Conservation (phyloP, 2,888 invertebrate genomes). For the Heliconius ismenius region DNA sequence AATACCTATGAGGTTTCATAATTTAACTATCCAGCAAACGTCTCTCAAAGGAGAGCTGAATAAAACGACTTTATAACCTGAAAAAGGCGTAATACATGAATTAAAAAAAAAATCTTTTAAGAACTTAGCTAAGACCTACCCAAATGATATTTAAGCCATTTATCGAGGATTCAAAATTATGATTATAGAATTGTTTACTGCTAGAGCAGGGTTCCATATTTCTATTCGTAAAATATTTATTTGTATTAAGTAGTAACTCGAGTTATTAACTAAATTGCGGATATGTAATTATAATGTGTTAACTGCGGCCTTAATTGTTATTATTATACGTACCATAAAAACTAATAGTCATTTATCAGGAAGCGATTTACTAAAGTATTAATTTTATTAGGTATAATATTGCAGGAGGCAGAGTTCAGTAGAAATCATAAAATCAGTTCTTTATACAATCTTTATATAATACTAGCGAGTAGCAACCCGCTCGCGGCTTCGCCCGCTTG, state of each 20-base stretch:
- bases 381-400: background rate
- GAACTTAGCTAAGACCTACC: background rate
- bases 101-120: background rate
- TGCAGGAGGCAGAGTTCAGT: background rate
- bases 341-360: constrained; percentile 9
- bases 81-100: background rate
- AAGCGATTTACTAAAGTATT: constrained; percentile 10
- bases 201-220: background rate
- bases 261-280: constrained; percentile 21
- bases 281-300: constrained; percentile 14
- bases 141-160: background rate
- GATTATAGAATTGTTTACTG: background rate
- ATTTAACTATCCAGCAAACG: too few relatives aligned
- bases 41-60: too few relatives aligned
- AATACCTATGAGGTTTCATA: too few relatives aligned
- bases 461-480: too few relatives aligned
- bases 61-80: background rate
- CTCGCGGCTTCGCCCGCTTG: too few relatives aligned
- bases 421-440: background rate
- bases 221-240: constrained; percentile 1
- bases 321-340: constrained; percentile 23
- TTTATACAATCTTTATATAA: background rate
- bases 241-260: background rate
- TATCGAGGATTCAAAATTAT: background rate
- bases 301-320: constrained; percentile 20